Base-by-base conservation (phyloP, 2,888 invertebrate species). In the Priocnemis perturbator region DNA sequence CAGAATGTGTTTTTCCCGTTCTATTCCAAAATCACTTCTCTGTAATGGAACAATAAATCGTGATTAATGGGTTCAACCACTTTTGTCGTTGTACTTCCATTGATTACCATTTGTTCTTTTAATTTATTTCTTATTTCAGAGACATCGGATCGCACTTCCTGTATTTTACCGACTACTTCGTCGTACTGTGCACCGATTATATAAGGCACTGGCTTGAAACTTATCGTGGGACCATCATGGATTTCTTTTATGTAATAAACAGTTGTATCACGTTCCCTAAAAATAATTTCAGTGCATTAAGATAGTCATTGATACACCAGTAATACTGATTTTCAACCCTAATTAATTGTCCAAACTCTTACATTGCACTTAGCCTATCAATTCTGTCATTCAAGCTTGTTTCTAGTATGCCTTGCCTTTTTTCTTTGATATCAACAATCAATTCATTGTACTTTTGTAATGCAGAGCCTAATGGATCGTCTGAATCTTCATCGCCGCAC, bases 91-190 rank as follows among this genome's bases (percentile, higher is more conserved):
- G 1, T 17, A 61, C 7, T 7, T 26, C 7, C 37, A 2, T 37
- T 37, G 37, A 11, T 57, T 83, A 89, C 88, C 69, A 79, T 74
- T 77, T 81, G 79, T 57, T 85, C 82, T 72, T 87, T 89, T 26
- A 87, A 81, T 73, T 82, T 83, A 71, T 78, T 84, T 55, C 85
- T 81, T 19, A 84, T 79, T 19, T 69, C 73, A 37, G 69, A 74
- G 47, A 88, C 64, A 59, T 81, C 73, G 2, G 62, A 52, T 71
- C 86, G 80, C 37, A 85, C 69, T 3, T 79, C 59, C 68, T 80
- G 67, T 20, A 87, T 69, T 44, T 70, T 65, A 30, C 70, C 74
- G 5, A 64, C 67, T n/a, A 76, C 73, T 55, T 83, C 76, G 3
- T 77, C 74, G 11, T 85, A 72, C 62, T 77, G 73, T 9, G 65